Base-by-base conservation (phyloP, 1,140 invertebrate genomes). In the Zaprionus inermis region DNA sequence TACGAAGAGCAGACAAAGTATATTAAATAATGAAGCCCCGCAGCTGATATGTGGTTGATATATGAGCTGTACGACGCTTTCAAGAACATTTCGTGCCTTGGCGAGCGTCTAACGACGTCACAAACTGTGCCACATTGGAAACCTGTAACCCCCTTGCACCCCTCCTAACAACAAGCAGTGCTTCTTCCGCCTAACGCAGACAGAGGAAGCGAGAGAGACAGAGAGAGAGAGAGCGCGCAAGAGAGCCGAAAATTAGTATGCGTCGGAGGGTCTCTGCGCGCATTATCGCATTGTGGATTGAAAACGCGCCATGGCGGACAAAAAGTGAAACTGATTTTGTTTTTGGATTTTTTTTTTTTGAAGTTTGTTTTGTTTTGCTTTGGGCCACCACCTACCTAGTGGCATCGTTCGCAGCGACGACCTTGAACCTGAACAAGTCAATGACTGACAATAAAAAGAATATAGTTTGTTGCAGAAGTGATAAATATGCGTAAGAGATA, bases 371-470 rank as follows among this genome's bases (percentile, higher is more conserved):
- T 85, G 67, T 49, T 76, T 44, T 66, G 34, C 22, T 52, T 51
- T 34, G 12, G 30, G 20, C 22, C 18, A 51, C 32, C 49, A 79
- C 63, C 51, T 73, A 79, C 63, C 51, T 73, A 78, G 38, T 71
- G 73, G 22, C 68, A 72, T 60, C 34, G 55, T 65, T 69, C 46
- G 34, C 24, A 28, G 10, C 20, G 5, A 18, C 71, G 84, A 88
- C 84, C 84, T 88, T 88, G 84, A 88, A 89, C 84, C 84, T 88
- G 84, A 88, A 66, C 22, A 72, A 88, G 80, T 89, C 84, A 89
- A 89, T 89, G 76, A 74, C 60, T 70, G 64, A 46, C 38, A 67
- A 69, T 74, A 59, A 64, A 70, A 63, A 56, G 51, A 64, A 16
- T 16, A 49, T 61, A 69, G 34, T 52, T 54, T 36, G 14, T n/a